Conservation (phyloP, 1,140 invertebrate genomes). For the Homarus americanus region DNA sequence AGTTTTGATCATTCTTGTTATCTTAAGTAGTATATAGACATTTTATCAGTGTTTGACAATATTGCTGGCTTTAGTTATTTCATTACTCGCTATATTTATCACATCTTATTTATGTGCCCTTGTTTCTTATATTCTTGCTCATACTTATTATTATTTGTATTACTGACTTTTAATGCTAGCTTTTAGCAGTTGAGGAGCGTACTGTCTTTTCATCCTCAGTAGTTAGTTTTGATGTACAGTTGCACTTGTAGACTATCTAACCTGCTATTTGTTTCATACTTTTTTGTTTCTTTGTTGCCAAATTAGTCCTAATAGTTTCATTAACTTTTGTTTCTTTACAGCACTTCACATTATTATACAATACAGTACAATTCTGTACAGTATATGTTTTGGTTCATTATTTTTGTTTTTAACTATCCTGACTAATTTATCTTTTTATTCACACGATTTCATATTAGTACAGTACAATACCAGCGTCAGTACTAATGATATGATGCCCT, state of each 20-base stretch:
- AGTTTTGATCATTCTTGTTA: neutral
- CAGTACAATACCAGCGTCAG: too few relatives aligned
- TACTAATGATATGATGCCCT: too few relatives aligned
- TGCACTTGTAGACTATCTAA: conserved; percentile 46
- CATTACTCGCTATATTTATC: neutral
- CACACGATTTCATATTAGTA: too few relatives aligned
- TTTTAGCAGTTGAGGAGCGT: neutral
- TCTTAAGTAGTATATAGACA: neutral
- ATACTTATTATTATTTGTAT: neutral
- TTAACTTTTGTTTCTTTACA: conserved; percentile 16
- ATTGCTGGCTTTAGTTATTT: neutral
- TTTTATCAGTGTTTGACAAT: neutral
- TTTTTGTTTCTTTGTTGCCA: conserved; percentile 62
- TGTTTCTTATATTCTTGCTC: neutral
- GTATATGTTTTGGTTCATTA: too few relatives aligned
- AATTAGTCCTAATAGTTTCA: neutral
- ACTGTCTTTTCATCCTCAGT: neutral
- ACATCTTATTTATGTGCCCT: neutral
- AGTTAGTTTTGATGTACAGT: conserved; percentile 11
- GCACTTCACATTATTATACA: neutral
- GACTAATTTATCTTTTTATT: too few relatives aligned
- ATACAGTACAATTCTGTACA: too few relatives aligned
- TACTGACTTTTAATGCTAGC: neutral
- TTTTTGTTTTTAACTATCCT: too few relatives aligned
- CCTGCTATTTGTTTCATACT: neutral